Conservation (phyloP, 2,888 invertebrate species). For the Hipparchia semele region DNA sequence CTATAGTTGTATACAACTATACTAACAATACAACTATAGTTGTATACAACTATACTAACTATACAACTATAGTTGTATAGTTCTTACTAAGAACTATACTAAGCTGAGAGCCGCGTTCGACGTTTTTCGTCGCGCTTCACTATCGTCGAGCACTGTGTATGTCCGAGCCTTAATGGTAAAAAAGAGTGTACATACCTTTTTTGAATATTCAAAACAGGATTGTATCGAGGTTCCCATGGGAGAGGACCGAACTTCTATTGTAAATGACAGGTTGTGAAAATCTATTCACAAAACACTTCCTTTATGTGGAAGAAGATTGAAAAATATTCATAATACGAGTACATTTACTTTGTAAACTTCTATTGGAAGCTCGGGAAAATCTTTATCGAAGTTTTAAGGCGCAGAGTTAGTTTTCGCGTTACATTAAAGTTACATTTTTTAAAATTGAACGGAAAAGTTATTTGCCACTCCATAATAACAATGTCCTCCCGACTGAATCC, state of each 20-base stretch:
- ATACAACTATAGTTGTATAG: too few relatives aligned
- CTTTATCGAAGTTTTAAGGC: too few relatives aligned
- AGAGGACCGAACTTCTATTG: constrained; percentile 25
- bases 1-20: too few relatives aligned
- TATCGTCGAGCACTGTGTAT: background rate
- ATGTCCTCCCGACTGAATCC: too few relatives aligned
- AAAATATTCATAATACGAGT: background rate
- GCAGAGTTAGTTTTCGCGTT: too few relatives aligned
- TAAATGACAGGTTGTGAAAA: constrained; percentile 30
- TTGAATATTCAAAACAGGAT: constrained; percentile 26
- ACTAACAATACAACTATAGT: too few relatives aligned
- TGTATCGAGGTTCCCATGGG: constrained; percentile 23
- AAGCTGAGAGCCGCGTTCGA: background rate
- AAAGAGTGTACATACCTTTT: constrained; percentile 1
- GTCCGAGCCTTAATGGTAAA: constrained; percentile 7
- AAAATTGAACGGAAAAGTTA: too few relatives aligned
- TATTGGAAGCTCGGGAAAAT: background rate
- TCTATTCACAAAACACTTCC: constrained; percentile 14
- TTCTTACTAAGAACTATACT: too few relatives aligned
- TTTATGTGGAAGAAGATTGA: background rate
- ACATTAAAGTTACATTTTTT: too few relatives aligned
- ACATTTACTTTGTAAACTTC: background rate
- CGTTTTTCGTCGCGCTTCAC: background rate
- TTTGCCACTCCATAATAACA: too few relatives aligned
- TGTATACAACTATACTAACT: too few relatives aligned